phyloP scores from a whole-genome alignment of 2,888 invertebrate species.

The Lithophane ornitopus region DNA sequence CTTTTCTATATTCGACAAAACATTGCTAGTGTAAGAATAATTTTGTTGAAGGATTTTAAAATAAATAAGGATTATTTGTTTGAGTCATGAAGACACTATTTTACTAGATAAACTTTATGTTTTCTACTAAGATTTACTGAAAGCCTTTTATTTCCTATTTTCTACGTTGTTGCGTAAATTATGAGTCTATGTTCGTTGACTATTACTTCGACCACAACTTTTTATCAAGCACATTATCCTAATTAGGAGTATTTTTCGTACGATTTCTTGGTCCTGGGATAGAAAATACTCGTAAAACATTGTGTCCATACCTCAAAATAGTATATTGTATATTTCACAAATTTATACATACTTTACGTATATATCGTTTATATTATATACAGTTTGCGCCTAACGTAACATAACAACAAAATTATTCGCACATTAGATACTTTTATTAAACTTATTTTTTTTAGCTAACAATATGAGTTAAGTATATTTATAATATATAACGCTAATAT shows the following conservation, averaged over 20 bases:
- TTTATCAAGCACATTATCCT: slow-evolving; percentile 41
- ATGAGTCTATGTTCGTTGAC: slow-evolving; percentile 6
- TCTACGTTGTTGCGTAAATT: slow-evolving; percentile 13
- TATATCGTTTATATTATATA: slow-evolving; percentile 61
- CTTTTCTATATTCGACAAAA: slow-evolving; percentile 74
- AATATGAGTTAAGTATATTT: slow-evolving; percentile 85
- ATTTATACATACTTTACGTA: slow-evolving; percentile 59
- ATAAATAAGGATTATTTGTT: slow-evolving; percentile 38
- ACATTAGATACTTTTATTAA: slow-evolving; percentile 74
- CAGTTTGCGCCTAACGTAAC: slow-evolving; percentile 60
- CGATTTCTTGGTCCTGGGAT: slow-evolving; percentile 50
- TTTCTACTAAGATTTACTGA: slow-evolving; percentile 8
- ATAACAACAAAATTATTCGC: slow-evolving; percentile 78
- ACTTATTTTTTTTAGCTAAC: slow-evolving; percentile 84
- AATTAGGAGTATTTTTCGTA: slow-evolving; percentile 41
- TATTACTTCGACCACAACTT: slow-evolving; percentile 18
- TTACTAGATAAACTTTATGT: slow-evolving; percentile 16
- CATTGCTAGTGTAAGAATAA: slow-evolving; percentile 73
- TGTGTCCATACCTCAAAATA: slow-evolving; percentile 54
- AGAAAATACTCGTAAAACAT: slow-evolving; percentile 56
- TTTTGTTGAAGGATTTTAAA: slow-evolving; percentile 67
- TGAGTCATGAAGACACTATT: slow-evolving; percentile 54
- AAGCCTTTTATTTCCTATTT: slow-evolving; percentile 3
- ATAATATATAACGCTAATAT: slow-evolving; percentile 83
- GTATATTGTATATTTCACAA: slow-evolving; percentile 50